Conservation (phyloP, 2,888 invertebrate species). For the Leistus spinibarbis region DNA sequence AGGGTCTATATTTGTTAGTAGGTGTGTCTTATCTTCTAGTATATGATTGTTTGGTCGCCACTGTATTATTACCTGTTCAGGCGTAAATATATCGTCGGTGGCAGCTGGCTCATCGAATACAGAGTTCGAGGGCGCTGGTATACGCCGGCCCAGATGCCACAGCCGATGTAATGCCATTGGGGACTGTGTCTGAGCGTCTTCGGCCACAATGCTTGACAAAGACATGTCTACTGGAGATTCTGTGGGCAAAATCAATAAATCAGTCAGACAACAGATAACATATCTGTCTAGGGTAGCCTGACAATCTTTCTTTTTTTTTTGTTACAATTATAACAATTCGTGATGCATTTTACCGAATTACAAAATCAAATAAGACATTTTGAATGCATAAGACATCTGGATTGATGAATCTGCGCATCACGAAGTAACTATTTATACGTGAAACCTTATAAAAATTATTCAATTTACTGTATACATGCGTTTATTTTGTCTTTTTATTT, state of each 20-base stretch:
- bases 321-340: too few relatives aligned
- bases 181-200: constrained; percentile 12
- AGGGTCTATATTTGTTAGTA: too few relatives aligned
- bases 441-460: neutral
- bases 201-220: constrained; percentile 2
- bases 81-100: constrained; percentile 22
- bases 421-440: neutral
- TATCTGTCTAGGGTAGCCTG: neutral
- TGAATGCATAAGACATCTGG: neutral
- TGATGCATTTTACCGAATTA: too few relatives aligned
- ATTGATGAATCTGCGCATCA: neutral
- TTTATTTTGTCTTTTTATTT: too few relatives aligned
- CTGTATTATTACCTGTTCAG: constrained; percentile 29
- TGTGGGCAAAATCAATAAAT: neutral
- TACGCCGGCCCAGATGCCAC: constrained; percentile 27
- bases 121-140: constrained; percentile 20
- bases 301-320: too few relatives aligned
- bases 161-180: constrained; percentile 25
- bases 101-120: constrained; percentile 18
- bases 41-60: neutral
- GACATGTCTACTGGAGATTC: constrained; percentile 21
- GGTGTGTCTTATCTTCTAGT: neutral
- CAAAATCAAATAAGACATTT: too few relatives aligned
- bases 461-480: neutral
- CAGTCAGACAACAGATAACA: neutral